Conservation (phyloP, 2,888 invertebrate species). For the Dicranocentrus wangi region DNA sequence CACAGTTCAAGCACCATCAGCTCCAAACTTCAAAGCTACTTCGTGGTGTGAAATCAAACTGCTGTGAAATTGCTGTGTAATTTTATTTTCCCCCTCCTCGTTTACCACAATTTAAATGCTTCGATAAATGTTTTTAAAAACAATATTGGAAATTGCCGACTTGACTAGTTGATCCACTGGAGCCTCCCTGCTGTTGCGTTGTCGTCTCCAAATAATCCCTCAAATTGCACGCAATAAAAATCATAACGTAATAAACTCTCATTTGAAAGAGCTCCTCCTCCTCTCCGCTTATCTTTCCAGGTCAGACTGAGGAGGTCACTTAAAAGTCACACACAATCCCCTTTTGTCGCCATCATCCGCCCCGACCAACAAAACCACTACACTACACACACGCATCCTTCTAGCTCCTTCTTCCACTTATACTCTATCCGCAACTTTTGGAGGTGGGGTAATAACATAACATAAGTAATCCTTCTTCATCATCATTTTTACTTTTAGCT, state of each 20-base stretch:
- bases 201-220: background rate
- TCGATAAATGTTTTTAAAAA: too few relatives aligned
- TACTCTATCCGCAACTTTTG: slow-evolving; percentile 2
- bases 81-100: too few relatives aligned
- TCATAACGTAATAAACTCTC: background rate
- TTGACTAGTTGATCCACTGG: background rate
- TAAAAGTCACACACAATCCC: slow-evolving; percentile 15
- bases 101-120: too few relatives aligned
- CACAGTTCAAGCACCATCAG: too few relatives aligned
- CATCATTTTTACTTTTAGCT: background rate
- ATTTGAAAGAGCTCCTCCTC: background rate
- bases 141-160: too few relatives aligned
- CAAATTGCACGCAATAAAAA: background rate
- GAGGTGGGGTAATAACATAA: slow-evolving; percentile 13
- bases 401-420: background rate
- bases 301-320: slow-evolving; percentile 34
- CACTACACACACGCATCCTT: background rate
- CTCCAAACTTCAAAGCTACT: too few relatives aligned
- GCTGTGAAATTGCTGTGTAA: too few relatives aligned
- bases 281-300: background rate
- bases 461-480: slow-evolving; percentile 44
- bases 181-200: background rate
- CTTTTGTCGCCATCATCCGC: slow-evolving; percentile 33
- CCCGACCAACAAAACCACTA: background rate
- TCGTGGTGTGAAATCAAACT: too few relatives aligned